These are phyloP conservation scores for Sorex fumeus DNA, from an alignment of 2,113 vertebrate species.

Conservation along the genomic window DNA sequence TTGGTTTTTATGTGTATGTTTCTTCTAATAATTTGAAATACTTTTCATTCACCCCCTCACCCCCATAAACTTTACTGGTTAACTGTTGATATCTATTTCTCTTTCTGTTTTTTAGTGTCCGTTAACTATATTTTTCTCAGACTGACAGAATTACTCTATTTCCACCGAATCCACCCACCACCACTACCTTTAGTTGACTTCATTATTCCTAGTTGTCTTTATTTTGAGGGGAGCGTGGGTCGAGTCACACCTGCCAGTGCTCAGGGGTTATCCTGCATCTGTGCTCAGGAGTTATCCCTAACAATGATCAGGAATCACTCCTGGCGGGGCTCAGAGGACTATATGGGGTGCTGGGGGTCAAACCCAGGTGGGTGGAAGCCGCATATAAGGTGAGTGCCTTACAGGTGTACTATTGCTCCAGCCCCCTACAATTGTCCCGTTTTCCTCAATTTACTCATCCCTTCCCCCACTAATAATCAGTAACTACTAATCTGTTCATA, in stretches of 20 bases:
- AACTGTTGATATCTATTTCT: not conserved
- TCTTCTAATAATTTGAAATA: slow-evolving; percentile 67
- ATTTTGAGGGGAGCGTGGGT: not conserved
- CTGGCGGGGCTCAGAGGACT: too few species aligned
- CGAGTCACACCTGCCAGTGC: too few species aligned
- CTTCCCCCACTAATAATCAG: not conserved
- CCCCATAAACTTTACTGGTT: too few species aligned
- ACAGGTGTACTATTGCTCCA: not conserved
- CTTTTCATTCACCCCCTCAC: slow-evolving; percentile 1
- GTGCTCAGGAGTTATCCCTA: too few species aligned
- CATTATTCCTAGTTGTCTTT: slow-evolving; percentile 33
- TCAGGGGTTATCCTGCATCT: too few species aligned
- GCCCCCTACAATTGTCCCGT: not conserved
- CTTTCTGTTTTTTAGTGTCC: slow-evolving; percentile 1
- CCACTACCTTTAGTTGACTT: slow-evolving; percentile 40
- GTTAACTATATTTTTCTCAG: slow-evolving; percentile 44
- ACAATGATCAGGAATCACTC: too few species aligned
- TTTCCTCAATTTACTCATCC: not conserved
- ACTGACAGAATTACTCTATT: slow-evolving; percentile 44
- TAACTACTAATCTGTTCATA: not conserved
- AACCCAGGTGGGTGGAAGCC: too few species aligned
- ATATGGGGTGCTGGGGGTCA: too few species aligned
- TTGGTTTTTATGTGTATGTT: slow-evolving; percentile 64
- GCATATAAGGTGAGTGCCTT: too few species aligned
- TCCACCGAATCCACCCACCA: not conserved